These are phyloP conservation scores for Frieseomelitta varia DNA, from an alignment of 1,140 invertebrate species.

Conservation along the genomic window DNA sequence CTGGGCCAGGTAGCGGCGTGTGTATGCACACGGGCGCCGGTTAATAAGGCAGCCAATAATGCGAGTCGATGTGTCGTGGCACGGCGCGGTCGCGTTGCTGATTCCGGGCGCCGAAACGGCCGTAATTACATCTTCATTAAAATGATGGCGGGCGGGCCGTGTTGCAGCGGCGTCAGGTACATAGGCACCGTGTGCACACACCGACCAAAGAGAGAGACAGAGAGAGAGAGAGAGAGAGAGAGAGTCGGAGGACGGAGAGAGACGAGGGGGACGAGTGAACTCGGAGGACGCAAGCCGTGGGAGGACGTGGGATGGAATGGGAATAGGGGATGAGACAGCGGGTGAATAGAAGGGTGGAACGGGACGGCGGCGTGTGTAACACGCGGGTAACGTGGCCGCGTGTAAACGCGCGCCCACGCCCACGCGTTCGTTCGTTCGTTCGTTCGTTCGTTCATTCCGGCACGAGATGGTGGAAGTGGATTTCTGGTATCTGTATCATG, in stretches of 20 bases:
- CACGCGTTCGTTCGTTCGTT: constrained; percentile 11
- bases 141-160: constrained; percentile 72
- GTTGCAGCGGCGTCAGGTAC: constrained; percentile 63
- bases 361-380: constrained; percentile 30
- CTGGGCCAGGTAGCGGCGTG: constrained; percentile 22
- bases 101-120: constrained; percentile 75
- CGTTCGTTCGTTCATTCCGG: constrained; percentile 39
- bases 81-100: constrained; percentile 68
- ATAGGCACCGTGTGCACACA: constrained; percentile 35
- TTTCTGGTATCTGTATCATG: constrained; percentile 76
- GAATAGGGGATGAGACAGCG: too few relatives aligned
- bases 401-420: constrained; percentile 30
- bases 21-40: constrained; percentile 34
- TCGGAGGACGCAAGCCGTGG: background rate
- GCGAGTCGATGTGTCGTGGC: constrained; percentile 65
- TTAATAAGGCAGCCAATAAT: constrained; percentile 77
- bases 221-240: too few relatives aligned
- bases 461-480: constrained; percentile 61
- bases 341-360: background rate
- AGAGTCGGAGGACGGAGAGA: background rate
- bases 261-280: background rate
- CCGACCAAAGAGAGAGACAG: background rate
- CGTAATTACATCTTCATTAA: constrained; percentile 82
- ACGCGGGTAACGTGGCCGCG: constrained; percentile 31
- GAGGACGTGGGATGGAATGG: background rate